Evolutionary conservation across 2,888 invertebrate species (phyloP), one percentile per base, ranked within the genome.

Genomic region (Synergus gifuensis): DNA sequence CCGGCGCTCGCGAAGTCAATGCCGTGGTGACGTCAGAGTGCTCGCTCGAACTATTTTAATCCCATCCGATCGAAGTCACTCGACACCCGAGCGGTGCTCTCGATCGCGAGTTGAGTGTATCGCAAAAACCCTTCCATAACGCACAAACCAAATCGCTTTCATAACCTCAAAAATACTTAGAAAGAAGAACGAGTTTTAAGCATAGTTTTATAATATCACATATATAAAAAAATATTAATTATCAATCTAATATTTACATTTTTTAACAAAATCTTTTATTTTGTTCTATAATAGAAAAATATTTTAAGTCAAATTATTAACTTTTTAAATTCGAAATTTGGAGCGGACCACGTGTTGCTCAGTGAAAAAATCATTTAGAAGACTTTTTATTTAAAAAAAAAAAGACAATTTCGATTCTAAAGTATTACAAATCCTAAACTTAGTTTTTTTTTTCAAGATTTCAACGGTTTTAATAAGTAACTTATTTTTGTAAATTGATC

Each of bases 151-250:
- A 28, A 28, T 28, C 28, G 3, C 28, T 28, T 28, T 28, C 28
- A 28, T 18, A 46, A 73, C 54, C 49, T 62, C 46, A 28, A 44
- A 77, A 63, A 64, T n/a, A 64, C n/a, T 36, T n/a, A 63, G 16
- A 58, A 78, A 66, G 4, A 22, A 22, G 58, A 36, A 69, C 22
- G 3, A n/a, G 54, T n/a, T 54, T 54, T n/a, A 54, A 54, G 28
- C 8, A n/a, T 9, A 58, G 58, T 18, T 58, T 58, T 18, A 58
- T 18, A 8, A 18, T 7, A 18, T 58, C 18, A 18, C 4, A 18
- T 58, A 18, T 0, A 18, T 11, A 4, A 58, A n/a, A 8, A 54
- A n/a, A 18, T 58, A 11, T 18, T 18, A 3, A 5, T 11, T 4
- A 58, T 9, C 18, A 58, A 18, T 11, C 3, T 9, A 18, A 11